phyloP scores from a whole-genome alignment of 2,888 invertebrate genomes.

The Parascotia fuliginaria region DNA sequence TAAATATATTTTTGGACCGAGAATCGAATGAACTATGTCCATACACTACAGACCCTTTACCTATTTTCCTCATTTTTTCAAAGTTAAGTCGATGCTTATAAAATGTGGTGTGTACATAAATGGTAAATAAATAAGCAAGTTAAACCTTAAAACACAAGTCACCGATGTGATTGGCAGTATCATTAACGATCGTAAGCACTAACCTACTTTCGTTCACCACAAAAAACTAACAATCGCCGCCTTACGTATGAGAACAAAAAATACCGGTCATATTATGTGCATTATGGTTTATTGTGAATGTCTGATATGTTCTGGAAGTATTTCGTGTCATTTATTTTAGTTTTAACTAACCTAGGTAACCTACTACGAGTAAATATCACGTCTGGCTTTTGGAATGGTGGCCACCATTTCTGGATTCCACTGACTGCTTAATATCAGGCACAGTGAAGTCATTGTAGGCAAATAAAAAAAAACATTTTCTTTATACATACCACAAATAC shows the following conservation, averaged over 20 bases:
- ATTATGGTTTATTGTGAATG: constrained; percentile 35
- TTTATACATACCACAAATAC: no score
- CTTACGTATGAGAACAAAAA: constrained; percentile 47
- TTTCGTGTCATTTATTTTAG: not conserved
- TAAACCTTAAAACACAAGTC: constrained; percentile 18
- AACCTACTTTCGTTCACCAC: constrained; percentile 54
- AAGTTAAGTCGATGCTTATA: no score
- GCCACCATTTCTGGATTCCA: no score
- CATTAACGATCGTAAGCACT: constrained; percentile 56
- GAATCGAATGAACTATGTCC: no score
- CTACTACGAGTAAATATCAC: no score
- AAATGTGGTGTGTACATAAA: not conserved
- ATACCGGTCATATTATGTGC: constrained; percentile 35
- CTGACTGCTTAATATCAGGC: no score
- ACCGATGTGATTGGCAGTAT: constrained; percentile 49
- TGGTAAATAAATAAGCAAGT: constrained; percentile 4
- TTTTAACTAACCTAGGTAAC: no score
- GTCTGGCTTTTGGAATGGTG: no score
- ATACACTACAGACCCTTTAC: no score
- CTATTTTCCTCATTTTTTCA: no score
- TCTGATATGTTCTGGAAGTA: not conserved
- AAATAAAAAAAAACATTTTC: no score
- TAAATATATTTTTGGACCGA: not conserved
- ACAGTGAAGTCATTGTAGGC: no score
- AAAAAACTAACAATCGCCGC: constrained; percentile 55